Percentiles rank a stretch among this genome's conserved stretches.
phyloP scores from a whole-genome alignment of 2,113 vertebrate genomes.

The Oreochromis spilurus region DNA sequence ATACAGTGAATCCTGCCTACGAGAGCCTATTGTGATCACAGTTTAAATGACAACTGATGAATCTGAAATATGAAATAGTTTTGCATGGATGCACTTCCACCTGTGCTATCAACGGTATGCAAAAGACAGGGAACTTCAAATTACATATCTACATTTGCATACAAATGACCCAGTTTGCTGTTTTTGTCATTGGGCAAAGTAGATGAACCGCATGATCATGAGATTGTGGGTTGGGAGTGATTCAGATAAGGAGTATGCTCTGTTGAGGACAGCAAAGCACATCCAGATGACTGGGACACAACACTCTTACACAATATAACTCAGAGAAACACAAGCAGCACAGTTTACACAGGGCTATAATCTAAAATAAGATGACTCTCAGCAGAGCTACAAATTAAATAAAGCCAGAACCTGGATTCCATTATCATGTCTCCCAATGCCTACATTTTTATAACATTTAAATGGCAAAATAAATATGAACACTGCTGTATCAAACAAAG shows the following conservation, averaged over 20 bases:
- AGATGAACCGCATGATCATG: conserved; percentile 50
- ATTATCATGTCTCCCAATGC: conserved; percentile 70
- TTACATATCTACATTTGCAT: conserved; percentile 40
- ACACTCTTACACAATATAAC: conserved; percentile 49
- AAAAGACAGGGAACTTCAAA: conserved; percentile 29
- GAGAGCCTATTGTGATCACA: neutral
- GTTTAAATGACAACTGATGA: neutral
- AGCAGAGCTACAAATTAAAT: conserved; percentile 77
- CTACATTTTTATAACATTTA: conserved; percentile 72
- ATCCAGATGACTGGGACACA: conserved; percentile 68
- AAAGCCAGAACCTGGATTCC: conserved; percentile 70
- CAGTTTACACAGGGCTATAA: conserved; percentile 68
- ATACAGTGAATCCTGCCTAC: neutral
- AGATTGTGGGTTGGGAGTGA: conserved; percentile 46
- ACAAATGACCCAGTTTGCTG: conserved; percentile 37
- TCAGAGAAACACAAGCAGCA: conserved; percentile 47
- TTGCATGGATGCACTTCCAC: conserved; percentile 5
- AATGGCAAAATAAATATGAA: conserved; percentile 74
- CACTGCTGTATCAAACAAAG: conserved; percentile 61
- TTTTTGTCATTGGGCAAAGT: conserved; percentile 41
- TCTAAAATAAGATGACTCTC: conserved; percentile 70
- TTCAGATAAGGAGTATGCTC: conserved; percentile 56
- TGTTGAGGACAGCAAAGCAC: conserved; percentile 67
- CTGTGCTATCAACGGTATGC: conserved; percentile 10
- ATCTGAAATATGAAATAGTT: neutral